Evolutionary conservation across 2,888 invertebrate genomes (phyloP), one percentile per base, ranked within the genome.

Genomic region (Microplitis manilae): DNA sequence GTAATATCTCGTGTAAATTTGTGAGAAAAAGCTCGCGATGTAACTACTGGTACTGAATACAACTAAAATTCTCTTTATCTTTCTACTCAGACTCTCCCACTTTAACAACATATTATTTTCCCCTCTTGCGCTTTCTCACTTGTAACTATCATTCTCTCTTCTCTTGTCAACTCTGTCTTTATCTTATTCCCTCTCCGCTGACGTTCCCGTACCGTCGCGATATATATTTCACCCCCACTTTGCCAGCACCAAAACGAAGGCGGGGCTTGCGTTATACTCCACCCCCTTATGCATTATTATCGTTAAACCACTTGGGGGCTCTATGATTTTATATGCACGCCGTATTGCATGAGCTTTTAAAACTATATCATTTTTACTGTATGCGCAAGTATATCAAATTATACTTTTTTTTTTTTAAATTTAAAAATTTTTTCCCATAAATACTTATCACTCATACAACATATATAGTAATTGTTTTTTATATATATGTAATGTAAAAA

Each of bases 281-380:
- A 87, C 89, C 89, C 87, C 70, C 89, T 89, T 90, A 90, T 89
- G 89, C 89, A 89, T 90, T 89, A 90, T 90, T 89, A 90, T 89
- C 87, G 80, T 79, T 77, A 80, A 81, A 64, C 75, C 77, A 80
- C 73, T 74, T 65, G 70, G 60, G 73, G 67, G 40, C 30, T 87
- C 86, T 89, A 89, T 89, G 88, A 89, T 88, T 88, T 88, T 88
- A 87, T 87, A 87, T 86, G 87, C 73, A 73, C 50, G 59, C 30
- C 67, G 67, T 73, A 73, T 73, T 67, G 20, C 65, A 67, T 17
- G 67, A 65, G 50, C 61, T 61, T 30, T 71, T 61, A 38, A 39
- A 71, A 73, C 67, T 73, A 50, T 39, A 65, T 41, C 65, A 65
- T 65, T 50, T 50, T 50, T 50, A 13, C 9, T 50, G 8, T 50